These are phyloP conservation scores for Rhagium mordax DNA, from an alignment of 2,888 invertebrate species.

Conservation along the genomic window DNA sequence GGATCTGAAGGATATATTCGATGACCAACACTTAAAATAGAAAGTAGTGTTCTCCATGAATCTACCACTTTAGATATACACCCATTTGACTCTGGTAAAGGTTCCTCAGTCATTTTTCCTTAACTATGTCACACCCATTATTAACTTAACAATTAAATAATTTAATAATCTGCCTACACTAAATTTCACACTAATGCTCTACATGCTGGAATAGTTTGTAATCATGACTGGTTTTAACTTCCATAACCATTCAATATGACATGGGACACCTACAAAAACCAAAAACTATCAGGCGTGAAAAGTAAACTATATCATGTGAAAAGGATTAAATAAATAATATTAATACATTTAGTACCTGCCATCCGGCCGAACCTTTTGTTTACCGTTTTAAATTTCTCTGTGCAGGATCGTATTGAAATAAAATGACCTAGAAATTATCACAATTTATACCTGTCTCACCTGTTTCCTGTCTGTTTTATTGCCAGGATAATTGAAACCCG, in stretches of 20 bases:
- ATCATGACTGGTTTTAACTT: slow-evolving; percentile 18
- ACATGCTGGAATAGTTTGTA: slow-evolving; percentile 8
- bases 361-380: slow-evolving; percentile 24
- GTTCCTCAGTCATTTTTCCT: slow-evolving; percentile 56
- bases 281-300: not conserved
- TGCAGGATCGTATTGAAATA: slow-evolving; percentile 18
- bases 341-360: slow-evolving; percentile 15
- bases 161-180: slow-evolving; percentile 21
- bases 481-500: too few relatives aligned
- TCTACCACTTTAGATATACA: slow-evolving; percentile 59
- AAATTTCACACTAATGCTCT: slow-evolving; percentile 6
- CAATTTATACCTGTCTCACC: not conserved
- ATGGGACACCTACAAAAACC: not conserved
- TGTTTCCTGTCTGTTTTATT: too few relatives aligned
- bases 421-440: not conserved
- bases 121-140: slow-evolving; percentile 59
- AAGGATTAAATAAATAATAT: slow-evolving; percentile 4
- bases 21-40: slow-evolving; percentile 59
- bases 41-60: slow-evolving; percentile 55
- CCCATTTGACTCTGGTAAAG: slow-evolving; percentile 45
- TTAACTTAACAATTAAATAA: slow-evolving; percentile 33
- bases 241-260: slow-evolving; percentile 2
- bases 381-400: slow-evolving; percentile 35
- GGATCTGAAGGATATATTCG: slow-evolving; percentile 65
- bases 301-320: slow-evolving; percentile 1